Percentiles rank a stretch among this genome's conserved stretches.
Evolutionary conservation across 2,113 vertebrate genomes (phyloP).

Genomic region (Forbesichthys agassizii): DNA sequence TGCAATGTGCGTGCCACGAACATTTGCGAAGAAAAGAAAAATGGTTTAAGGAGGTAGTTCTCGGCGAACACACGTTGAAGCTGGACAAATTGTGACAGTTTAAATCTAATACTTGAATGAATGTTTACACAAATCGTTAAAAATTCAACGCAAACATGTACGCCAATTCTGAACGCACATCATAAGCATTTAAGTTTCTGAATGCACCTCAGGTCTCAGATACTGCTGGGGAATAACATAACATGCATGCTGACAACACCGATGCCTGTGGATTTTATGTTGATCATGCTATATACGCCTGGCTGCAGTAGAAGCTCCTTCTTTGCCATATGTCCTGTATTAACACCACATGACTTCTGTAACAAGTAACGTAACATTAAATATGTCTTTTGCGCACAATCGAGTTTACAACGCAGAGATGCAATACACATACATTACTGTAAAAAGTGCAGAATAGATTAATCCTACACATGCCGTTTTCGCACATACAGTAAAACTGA

Average conservation of each 20-base stretch:
- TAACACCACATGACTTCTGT: background rate
- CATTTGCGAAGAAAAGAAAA: too few species aligned
- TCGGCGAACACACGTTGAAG: too few species aligned
- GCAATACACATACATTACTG: background rate
- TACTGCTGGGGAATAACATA: constrained; percentile 48
- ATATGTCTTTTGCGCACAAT: background rate
- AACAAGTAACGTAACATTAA: background rate
- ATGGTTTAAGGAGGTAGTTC: too few species aligned
- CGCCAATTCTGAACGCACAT: background rate
- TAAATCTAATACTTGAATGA: too few species aligned
- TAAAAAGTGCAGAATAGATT: constrained; percentile 1
- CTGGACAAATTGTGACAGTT: too few species aligned
- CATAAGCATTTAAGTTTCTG: background rate
- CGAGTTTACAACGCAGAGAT: background rate
- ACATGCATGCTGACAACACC: constrained; percentile 54
- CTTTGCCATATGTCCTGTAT: background rate
- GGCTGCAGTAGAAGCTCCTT: constrained; percentile 16
- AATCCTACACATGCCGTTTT: background rate
- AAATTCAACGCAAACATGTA: too few species aligned
- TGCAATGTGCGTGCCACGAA: too few species aligned
- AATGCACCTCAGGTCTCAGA: constrained; percentile 5
- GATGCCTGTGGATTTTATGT: constrained; percentile 7
- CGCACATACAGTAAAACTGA: too few species aligned
- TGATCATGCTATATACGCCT: constrained; percentile 2
- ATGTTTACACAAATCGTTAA: too few species aligned